phyloP scores from a whole-genome alignment of 2,113 vertebrate species.

The Butorides virescens region DNA sequence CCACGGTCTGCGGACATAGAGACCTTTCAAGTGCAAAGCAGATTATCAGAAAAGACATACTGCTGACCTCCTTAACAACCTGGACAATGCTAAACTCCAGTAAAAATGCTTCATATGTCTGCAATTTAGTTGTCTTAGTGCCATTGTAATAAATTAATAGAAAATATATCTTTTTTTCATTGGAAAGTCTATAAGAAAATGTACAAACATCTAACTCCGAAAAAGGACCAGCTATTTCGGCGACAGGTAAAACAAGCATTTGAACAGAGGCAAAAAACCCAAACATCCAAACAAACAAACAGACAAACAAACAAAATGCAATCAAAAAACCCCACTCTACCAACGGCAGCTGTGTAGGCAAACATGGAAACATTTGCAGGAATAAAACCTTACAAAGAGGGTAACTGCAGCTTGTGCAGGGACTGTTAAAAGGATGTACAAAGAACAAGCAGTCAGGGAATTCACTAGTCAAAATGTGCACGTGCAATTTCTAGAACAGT shows the following conservation, averaged over 20 bases:
- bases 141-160: conserved; percentile 97
- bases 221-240: conserved; percentile 96
- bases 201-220: conserved; percentile 86
- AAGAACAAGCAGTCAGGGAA: background rate
- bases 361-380: background rate
- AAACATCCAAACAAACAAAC: conserved; percentile 23
- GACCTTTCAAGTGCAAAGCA: conserved; percentile 71
- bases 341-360: background rate
- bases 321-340: background rate
- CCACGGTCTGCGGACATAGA: conserved; percentile 35
- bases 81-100: conserved; percentile 15
- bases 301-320: conserved; percentile 7
- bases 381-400: background rate
- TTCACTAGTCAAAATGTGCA: background rate
- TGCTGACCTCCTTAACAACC: conserved; percentile 24
- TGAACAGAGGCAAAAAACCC: background rate
- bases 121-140: conserved; percentile 69
- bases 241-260: conserved; percentile 68
- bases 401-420: background rate
- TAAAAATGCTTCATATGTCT: conserved; percentile 60
- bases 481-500: background rate
- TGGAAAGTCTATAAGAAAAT: conserved; percentile 83
- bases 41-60: conserved; percentile 54
- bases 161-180: conserved; percentile 92
- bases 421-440: background rate